These are phyloP conservation scores for Euspilapteryx auroguttella DNA, from an alignment of 2,888 invertebrate species.

Conservation along the genomic window DNA sequence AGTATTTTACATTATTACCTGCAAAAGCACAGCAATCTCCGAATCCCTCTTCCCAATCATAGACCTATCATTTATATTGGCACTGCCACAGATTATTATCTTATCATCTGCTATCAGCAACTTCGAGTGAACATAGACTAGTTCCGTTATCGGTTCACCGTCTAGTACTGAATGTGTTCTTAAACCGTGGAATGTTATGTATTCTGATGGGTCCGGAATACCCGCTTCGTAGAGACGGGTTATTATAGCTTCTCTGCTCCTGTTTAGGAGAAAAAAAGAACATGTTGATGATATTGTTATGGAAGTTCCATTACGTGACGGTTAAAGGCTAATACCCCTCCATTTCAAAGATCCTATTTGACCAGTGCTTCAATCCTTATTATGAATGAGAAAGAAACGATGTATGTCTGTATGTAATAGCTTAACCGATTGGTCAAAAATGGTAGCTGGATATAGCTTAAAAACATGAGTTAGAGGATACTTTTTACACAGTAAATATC, in stretches of 20 bases:
- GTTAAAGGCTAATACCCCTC: slow-evolving; percentile 10
- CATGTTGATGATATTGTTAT: not conserved
- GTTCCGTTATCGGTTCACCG: slow-evolving; percentile 84
- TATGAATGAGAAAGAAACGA: too few species aligned
- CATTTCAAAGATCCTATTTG: too few species aligned
- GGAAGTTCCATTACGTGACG: too few species aligned
- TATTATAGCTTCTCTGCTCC: slow-evolving; percentile 84
- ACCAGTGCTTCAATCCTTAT: too few species aligned
- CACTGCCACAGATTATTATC: slow-evolving; percentile 92
- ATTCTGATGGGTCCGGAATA: slow-evolving; percentile 77
- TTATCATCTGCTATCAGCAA: slow-evolving; percentile 93
- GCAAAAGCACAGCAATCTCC: slow-evolving; percentile 87
- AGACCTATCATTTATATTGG: slow-evolving; percentile 97
- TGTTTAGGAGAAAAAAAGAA: too few species aligned
- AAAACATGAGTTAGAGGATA: too few species aligned
- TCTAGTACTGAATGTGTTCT: slow-evolving; percentile 79
- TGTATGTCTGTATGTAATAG: too few species aligned
- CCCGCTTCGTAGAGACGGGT: slow-evolving; percentile 77
- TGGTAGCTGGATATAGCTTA: too few species aligned
- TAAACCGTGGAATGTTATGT: slow-evolving; percentile 90
- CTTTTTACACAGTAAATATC: too few species aligned
- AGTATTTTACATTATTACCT: too few species aligned
- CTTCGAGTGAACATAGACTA: slow-evolving; percentile 98
- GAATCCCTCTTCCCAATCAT: slow-evolving; percentile 94
- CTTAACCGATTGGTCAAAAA: too few species aligned